phyloP scores from a whole-genome alignment of 2,888 invertebrate species.

The Cryptocephalus primarius region DNA sequence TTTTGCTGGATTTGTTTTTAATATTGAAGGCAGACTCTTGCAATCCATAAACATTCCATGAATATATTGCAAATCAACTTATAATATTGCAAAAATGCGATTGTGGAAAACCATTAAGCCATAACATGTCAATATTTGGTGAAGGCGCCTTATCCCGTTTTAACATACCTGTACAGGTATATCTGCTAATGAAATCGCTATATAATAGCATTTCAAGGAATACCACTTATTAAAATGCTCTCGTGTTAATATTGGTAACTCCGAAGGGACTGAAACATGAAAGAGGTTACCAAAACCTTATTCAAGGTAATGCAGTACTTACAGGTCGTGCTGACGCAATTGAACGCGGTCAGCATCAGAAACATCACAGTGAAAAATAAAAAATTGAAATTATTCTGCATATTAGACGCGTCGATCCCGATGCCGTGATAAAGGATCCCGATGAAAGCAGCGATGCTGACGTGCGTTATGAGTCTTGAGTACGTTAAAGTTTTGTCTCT shows the following conservation, averaged over 20 bases:
- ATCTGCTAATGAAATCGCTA: constrained; percentile 53
- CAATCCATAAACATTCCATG: too few relatives aligned
- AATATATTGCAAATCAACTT: too few relatives aligned
- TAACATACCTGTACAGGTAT: constrained; percentile 43
- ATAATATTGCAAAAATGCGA: too few relatives aligned
- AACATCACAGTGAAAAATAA: constrained; percentile 89
- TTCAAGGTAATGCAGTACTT: constrained; percentile 39
- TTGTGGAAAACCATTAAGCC: too few relatives aligned
- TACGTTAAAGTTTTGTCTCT: constrained; percentile 66
- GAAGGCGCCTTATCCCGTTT: too few relatives aligned
- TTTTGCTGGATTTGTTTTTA: too few relatives aligned
- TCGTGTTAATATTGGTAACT: constrained; percentile 48
- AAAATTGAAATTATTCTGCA: constrained; percentile 77
- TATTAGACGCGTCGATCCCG: constrained; percentile 75
- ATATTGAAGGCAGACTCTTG: too few relatives aligned
- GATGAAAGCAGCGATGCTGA: constrained; percentile 68
- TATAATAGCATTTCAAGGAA: constrained; percentile 52
- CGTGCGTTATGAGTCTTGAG: constrained; percentile 68
- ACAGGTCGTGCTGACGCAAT: constrained; percentile 83
- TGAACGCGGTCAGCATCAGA: constrained; percentile 89
- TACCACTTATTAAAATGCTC: constrained; percentile 63
- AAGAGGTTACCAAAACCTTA: neutral
- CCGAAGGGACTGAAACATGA: constrained; percentile 47
- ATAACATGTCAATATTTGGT: too few relatives aligned
- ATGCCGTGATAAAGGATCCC: constrained; percentile 75